Conservation (phyloP, 1,140 invertebrate species). For the Euwallacea similis region DNA sequence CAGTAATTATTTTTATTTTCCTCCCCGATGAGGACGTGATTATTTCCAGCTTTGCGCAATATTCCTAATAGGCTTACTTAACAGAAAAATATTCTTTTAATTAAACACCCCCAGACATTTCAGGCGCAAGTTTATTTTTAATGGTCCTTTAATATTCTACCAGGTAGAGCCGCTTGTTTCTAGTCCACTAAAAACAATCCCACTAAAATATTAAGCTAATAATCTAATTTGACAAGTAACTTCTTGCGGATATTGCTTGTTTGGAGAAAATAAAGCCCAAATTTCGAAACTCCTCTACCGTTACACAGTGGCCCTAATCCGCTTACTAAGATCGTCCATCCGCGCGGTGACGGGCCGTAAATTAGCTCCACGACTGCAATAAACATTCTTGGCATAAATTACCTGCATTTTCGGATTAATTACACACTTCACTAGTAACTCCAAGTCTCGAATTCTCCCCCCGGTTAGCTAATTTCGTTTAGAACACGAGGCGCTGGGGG, state of each 20-base stretch:
- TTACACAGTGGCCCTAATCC: conserved; percentile 31
- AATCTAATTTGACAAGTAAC: background rate
- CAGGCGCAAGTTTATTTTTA: no score
- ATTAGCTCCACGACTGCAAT: conserved; percentile 54
- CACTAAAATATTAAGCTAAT: background rate
- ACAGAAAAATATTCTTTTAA: conserved; percentile 20
- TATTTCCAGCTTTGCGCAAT: conserved; percentile 26
- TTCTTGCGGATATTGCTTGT: conserved; percentile 33
- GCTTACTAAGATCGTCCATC: conserved; percentile 40
- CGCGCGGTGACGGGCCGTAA: conserved; percentile 53
- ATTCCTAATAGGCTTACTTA: conserved; percentile 20
- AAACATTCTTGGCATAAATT: conserved; percentile 56
- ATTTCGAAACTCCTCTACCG: conserved; percentile 30
- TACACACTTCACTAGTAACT: conserved; percentile 52
- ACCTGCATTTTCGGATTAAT: conserved; percentile 57
- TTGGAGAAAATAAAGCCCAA: conserved; percentile 24
- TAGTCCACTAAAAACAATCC: no score
- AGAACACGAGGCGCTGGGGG: background rate
- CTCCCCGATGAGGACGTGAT: conserved; percentile 16
- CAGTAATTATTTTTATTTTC: conserved; percentile 25
- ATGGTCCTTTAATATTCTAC: no score
- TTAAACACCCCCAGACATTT: background rate
- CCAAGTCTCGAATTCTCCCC: conserved; percentile 15
- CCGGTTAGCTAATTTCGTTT: conserved; percentile 18
- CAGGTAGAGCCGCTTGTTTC: no score